Evolutionary conservation across 2,113 vertebrate species (phyloP).

Genomic region (Thermophis baileyi): DNA sequence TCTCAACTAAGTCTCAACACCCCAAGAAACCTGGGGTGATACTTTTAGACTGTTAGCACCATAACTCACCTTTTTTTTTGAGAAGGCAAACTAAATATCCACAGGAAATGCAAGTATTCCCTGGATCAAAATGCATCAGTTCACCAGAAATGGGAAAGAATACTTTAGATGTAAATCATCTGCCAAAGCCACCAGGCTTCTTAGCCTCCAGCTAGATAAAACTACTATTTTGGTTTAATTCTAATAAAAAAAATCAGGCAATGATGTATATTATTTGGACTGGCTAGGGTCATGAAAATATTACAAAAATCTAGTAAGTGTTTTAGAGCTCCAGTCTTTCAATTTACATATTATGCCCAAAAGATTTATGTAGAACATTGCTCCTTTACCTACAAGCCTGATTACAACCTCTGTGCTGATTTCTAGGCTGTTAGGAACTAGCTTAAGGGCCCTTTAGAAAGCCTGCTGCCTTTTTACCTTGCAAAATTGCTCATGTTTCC

Average conservation of each 20-base stretch:
- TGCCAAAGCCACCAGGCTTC: slow-evolving; percentile 52
- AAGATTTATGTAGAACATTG: slow-evolving; percentile 55
- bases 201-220: slow-evolving; percentile 42
- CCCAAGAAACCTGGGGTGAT: slow-evolving; percentile 56
- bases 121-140: slow-evolving; percentile 54
- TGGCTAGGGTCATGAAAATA: slow-evolving; percentile 52
- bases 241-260: slow-evolving; percentile 40
- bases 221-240: slow-evolving; percentile 47
- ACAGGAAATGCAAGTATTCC: slow-evolving; percentile 59
- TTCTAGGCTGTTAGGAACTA: slow-evolving; percentile 57
- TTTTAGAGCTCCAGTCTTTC: slow-evolving; percentile 48
- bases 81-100: slow-evolving; percentile 53
- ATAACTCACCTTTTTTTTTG: slow-evolving; percentile 53
- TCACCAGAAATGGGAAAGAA: slow-evolving; percentile 56
- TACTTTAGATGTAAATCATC: slow-evolving; percentile 55
- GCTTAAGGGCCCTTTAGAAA: slow-evolving; percentile 57
- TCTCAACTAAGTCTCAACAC: slow-evolving; percentile 53
- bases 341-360: slow-evolving; percentile 52
- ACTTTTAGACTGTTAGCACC: slow-evolving; percentile 50
- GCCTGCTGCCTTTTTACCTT: slow-evolving; percentile 50
- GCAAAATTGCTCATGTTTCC: slow-evolving; percentile 53
- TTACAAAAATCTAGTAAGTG: slow-evolving; percentile 55
- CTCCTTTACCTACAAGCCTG: slow-evolving; percentile 45
- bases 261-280: slow-evolving; percentile 40
- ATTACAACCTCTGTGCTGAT: slow-evolving; percentile 54